These are phyloP conservation scores for Pristionchus maxplancki DNA, from an alignment of 2,888 invertebrate species.

Conservation along the genomic window DNA sequence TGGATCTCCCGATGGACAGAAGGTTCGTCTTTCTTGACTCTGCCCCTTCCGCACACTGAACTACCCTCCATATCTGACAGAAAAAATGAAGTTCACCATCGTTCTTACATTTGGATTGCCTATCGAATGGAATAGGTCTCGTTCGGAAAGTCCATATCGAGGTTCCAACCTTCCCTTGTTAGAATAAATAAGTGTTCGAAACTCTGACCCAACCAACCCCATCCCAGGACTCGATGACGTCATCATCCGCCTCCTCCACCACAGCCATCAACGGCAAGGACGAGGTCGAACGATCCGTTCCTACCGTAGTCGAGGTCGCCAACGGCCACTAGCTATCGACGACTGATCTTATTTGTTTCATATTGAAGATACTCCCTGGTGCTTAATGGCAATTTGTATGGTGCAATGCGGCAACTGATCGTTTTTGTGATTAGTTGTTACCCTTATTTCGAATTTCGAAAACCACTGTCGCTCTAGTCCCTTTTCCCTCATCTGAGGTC, in stretches of 20 bases:
- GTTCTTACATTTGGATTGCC: background rate
- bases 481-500: background rate
- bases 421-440: slow-evolving; percentile 7
- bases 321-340: slow-evolving; percentile 31
- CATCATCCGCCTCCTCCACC: slow-evolving; percentile 35
- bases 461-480: background rate
- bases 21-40: background rate
- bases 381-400: background rate
- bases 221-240: slow-evolving; percentile 34
- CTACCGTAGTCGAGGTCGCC: slow-evolving; percentile 49
- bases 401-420: background rate
- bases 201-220: no score
- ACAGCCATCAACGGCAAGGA: slow-evolving; percentile 29
- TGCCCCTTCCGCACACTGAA: background rate
- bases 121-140: background rate
- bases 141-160: no score
- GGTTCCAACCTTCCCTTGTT: no score
- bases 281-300: background rate
- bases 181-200: no score
- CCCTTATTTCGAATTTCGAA: background rate
- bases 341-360: slow-evolving; percentile 38
- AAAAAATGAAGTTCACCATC: no score
- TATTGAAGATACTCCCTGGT: slow-evolving; percentile 14
- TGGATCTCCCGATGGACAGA: background rate
- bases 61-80: background rate